A percentile compares a stretch with the other conserved stretches of the same genome.
Evolutionary conservation across 2,797 vertebrate genomes (phyloP).

Genomic region (Oryzias dopingdopingensis): DNA sequence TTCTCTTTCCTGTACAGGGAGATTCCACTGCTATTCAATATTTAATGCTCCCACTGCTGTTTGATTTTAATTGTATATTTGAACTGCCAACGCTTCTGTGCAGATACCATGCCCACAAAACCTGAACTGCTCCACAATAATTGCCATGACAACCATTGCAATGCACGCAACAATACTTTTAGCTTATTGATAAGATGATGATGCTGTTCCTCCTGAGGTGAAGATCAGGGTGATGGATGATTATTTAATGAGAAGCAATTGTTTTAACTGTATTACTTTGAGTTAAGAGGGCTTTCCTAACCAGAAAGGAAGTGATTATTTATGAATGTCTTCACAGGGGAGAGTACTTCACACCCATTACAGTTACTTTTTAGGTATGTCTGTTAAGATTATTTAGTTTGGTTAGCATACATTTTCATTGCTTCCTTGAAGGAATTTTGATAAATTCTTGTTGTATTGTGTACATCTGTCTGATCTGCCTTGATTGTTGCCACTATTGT

Average conservation of each 20-base stretch:
- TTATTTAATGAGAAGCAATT: slow-evolving; percentile 59
- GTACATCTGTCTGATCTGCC: too few relatives aligned
- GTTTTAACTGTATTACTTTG: slow-evolving; percentile 21
- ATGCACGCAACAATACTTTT: slow-evolving; percentile 24
- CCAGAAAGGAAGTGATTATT: too few relatives aligned
- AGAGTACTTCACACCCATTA: too few relatives aligned
- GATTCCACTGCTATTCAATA: slow-evolving; percentile 33
- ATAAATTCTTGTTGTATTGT: too few relatives aligned
- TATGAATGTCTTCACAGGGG: too few relatives aligned
- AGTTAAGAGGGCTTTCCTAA: slow-evolving; percentile 14
- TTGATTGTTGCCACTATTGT: too few relatives aligned
- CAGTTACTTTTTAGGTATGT: too few relatives aligned
- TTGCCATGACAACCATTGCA: slow-evolving; percentile 65
- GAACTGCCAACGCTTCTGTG: slow-evolving; percentile 46
- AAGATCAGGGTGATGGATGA: slow-evolving; percentile 54
- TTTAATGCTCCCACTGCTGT: slow-evolving; percentile 45
- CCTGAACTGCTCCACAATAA: slow-evolving; percentile 53
- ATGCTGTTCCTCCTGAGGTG: slow-evolving; percentile 13
- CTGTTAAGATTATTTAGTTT: too few relatives aligned
- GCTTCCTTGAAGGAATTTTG: too few relatives aligned
- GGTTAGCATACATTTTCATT: too few relatives aligned
- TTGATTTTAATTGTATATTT: slow-evolving; percentile 45
- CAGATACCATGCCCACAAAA: slow-evolving; percentile 48
- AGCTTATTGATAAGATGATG: slow-evolving; percentile 41
- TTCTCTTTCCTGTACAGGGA: slow-evolving; percentile 45